Percentiles rank a stretch among this genome's conserved stretches.
Conservation (phyloP, 2,113 vertebrate genomes). For the Rhinopomastus cyanomelas region DNA sequence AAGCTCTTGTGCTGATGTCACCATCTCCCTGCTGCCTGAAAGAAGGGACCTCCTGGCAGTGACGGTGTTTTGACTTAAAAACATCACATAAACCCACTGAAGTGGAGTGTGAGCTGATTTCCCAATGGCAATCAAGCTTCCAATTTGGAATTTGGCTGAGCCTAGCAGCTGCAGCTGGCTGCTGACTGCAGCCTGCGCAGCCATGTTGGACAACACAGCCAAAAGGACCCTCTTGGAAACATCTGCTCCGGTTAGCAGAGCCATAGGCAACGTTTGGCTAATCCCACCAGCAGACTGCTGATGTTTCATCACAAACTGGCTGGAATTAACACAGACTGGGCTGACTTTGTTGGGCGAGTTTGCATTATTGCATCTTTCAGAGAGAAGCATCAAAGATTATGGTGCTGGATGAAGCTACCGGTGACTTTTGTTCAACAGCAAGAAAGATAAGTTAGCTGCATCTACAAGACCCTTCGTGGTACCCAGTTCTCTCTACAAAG, state of each 20-base stretch:
- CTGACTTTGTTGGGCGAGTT: neutral
- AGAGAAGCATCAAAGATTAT: neutral
- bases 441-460: neutral
- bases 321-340: neutral
- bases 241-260: constrained; percentile 15
- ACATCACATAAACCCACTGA: constrained; percentile 1
- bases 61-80: constrained; percentile 21
- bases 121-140: constrained; percentile 11
- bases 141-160: neutral
- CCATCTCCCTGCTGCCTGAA: neutral
- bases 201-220: neutral
- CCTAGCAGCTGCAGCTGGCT: neutral
- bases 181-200: neutral
- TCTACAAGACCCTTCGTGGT: neutral
- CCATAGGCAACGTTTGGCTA: neutral
- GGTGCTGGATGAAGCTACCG: neutral
- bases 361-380: neutral
- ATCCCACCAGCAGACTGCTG: neutral
- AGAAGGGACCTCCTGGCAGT: neutral
- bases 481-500: neutral
- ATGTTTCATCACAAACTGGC: neutral
- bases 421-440: neutral
- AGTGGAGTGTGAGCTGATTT: neutral
- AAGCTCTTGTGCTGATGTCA: neutral
- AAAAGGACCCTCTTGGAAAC: neutral